Base-by-base conservation (phyloP, 2,113 vertebrate genomes). In the Aptenodytes forsteri region DNA sequence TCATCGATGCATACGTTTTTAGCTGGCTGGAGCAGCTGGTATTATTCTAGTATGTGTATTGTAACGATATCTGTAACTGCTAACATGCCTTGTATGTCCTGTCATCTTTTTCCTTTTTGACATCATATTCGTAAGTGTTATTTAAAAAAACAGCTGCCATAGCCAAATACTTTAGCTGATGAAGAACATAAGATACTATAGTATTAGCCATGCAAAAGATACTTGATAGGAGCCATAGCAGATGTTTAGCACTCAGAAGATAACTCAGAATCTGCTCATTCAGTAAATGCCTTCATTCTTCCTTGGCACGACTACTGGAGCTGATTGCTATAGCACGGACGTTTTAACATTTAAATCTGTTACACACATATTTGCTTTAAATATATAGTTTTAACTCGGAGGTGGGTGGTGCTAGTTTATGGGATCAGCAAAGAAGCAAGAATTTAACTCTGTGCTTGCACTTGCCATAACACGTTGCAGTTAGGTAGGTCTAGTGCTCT, bases 191-290 rank as follows among this genome's bases (percentile, higher is more conserved):
- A 87, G 97, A 97, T 97, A 96, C 91, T 94, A 88, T 90, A 96
- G 94, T 83, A 97, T 97, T 97, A 97, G 62, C 91, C n/a, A 17
- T 92, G 97, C 71, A 95, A 95, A 97, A 97, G 97, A 97, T 93
- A 98, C 96, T 97, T 97, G 97, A 97, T 97, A 97, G 96, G 93
- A 96, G 88, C 83, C 58, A 8, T 91, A 90, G 97, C 97, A 97
- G 97, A 97, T 97, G 97, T 96, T 96, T 96, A 96, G 77, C 91
- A 86, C 96, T 96, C 26, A 4, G 88, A 95, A 97, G 93, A 95
- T 96, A 96, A 97, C 92, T 95, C 85, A 97, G 94, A 97, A 97
- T 97, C 95, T 97, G 95, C 95, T 98, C 97, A 91, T 97, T 98
- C 97, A 97, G 93, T 97, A 97, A 97, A 97, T 97, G 83, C 91